Evolutionary conservation across 2,113 vertebrate species (phyloP), one percentile per base, ranked within the genome.

Genomic region (Fregetta grallaria): DNA sequence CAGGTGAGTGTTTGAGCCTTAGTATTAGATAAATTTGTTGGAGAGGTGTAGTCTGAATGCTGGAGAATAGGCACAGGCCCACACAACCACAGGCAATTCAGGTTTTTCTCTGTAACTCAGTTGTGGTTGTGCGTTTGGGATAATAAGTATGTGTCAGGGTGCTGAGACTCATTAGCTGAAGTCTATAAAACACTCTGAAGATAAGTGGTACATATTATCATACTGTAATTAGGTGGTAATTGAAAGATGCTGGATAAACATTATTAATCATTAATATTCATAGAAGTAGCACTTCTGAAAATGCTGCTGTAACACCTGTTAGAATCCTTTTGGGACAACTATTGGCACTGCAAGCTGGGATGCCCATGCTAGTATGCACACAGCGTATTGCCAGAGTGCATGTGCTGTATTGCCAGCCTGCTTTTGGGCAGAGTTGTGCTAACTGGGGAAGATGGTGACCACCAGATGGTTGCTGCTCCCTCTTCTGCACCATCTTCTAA

Each of bases 181-280:
- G 87, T 94, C 94, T 95, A 74, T 52, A 94, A 97, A 96, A 76
- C 83, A 92, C 90, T 96, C 92, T 47, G 81, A 93, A 97, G 96
- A 94, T 95, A 97, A 96, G 90, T 94, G 90, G 58, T 80, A 96
- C 62, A 66, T 93, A 91, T 96, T 95, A 96, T 95, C 95, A 94
- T 85, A 94, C 58, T 77, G 75, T 97, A 97, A 97, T 97, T 94
- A 96, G 80, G 83, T 96, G 53, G 88, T 95, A 97, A 97, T 97
- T 97, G 94, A 94, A 97, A 97, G 86, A 94, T 97, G 83, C 91
- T 97, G 89, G 89, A 94, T 94, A 97, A 97, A 96, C 83, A 96
- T 76, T 80, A 94, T 92, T 93, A 95, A 93, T 95, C 87, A 96
- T 97, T 96, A 96, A 91, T 95, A 96, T 95, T 96, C 88, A 94